These are phyloP conservation scores for Eulacestoma nigropectus DNA, from an alignment of 2,113 vertebrate genomes.

Conservation along the genomic window DNA sequence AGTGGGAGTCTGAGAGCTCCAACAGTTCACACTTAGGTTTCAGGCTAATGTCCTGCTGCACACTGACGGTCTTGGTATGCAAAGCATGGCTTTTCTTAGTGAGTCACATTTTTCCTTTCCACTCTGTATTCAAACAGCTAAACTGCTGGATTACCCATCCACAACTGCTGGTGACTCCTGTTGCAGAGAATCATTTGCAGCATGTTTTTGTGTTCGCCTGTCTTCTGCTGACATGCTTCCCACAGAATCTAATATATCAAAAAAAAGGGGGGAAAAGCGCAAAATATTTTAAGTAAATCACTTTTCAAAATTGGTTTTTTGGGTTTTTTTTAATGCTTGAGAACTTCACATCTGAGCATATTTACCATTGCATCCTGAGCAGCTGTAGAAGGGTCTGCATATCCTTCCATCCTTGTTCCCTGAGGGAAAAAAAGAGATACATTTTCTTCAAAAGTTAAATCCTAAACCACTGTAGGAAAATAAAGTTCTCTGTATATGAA, in stretches of 20 bases:
- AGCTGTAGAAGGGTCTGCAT: slow-evolving; percentile 66
- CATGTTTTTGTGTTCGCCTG: slow-evolving; percentile 75
- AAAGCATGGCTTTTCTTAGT: not conserved
- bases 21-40: not conserved
- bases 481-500: not conserved
- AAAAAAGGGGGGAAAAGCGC: not conserved
- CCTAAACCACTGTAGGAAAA: not conserved
- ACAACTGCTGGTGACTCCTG: slow-evolving; percentile 76
- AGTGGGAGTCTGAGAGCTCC: not conserved
- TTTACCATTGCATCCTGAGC: slow-evolving; percentile 77
- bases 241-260: slow-evolving; percentile 67
- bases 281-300: not conserved
- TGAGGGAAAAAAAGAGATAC: not conserved
- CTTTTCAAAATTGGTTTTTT: not conserved
- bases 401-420: slow-evolving; percentile 76
- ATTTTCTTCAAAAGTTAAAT: not conserved
- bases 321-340: not conserved
- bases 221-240: slow-evolving; percentile 77
- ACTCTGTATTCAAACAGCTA: not conserved
- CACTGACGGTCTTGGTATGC: not conserved
- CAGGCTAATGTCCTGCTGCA: not conserved
- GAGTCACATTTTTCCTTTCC: not conserved
- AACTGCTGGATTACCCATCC: slow-evolving; percentile 69
- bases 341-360: not conserved
- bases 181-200: slow-evolving; percentile 78